Evolutionary conservation across 2,888 invertebrate genomes (phyloP), one percentile per base, ranked within the genome.

Genomic region (Chaitophorus viminalis): DNA sequence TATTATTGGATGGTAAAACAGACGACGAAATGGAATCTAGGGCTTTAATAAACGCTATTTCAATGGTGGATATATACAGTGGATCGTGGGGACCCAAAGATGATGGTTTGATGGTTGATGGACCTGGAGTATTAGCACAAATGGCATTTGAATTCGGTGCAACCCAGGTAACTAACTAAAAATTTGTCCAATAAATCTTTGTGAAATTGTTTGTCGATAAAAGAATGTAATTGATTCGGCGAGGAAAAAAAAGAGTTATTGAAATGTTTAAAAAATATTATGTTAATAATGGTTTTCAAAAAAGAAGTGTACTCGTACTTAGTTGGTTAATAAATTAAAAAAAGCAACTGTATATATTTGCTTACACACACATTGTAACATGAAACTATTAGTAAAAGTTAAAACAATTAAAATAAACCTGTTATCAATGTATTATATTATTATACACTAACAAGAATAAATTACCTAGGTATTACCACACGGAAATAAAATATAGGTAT

Each of bases 1-100:
- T 96, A 90, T 94, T 98, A 93, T 93, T 98, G 89, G 98, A 97
- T 91, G 98, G 97, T 3, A 92, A 94, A 89, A 95, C 98, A 85
- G 97, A 95, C 88, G 98, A 98, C 91, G 93, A 95, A 46, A 93
- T 97, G 60, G 98, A 98, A 92, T 97, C 96, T 25, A 95, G 95
- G 90, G 96, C 97, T 1, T 93, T 98, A 89, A 94, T 95, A 3
- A 95, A 94, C 91, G 95, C 95, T 31, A 92, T 94, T 90, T 93
- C 95, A 89, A 93, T 95, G 90, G 95, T 96, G n/a, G 97, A 98
- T 91, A 95, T 98, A 90, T 97, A 96, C 92, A 97, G 97, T 90
- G 96, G 97, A 76, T 97, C 97, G 52, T 98, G 98, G 98, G 98
- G 98, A 9, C 98, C 98, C 14, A 95, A 94, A 90, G 98, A 98